Base-by-base conservation (phyloP, 2,888 invertebrate species). In the Cheilosia pagana region DNA sequence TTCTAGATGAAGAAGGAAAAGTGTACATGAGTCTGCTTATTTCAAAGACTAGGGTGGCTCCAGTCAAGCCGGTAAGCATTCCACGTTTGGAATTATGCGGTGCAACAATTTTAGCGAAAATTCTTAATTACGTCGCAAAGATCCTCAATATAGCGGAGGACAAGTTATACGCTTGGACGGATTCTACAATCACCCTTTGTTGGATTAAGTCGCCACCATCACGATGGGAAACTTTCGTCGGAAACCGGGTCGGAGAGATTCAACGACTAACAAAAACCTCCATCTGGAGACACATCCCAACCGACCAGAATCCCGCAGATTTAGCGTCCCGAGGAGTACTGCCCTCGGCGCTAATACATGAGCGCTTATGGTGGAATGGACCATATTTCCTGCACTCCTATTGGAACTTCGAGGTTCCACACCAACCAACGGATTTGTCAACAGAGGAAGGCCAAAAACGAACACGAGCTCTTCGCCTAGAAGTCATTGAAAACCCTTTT, bases 211-310 rank as follows among this genome's bases (percentile, higher is more conserved):
- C 48, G 0, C 48, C 16, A 48, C 19, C 5, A 48, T 59, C 60
- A 25, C 41, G 60, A 12, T 41, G 19, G 23, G 60, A 60, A 43
- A 59, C 35, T 5, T 35, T 39, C 12, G 57, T 41, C 8, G 41
- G 41, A 8, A 59, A 23, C 12, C n/a, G 28, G 23, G 10, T 19
- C 45, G 45, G 19, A 8, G 45, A 45, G 6, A 45, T 45, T 19
- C 45, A 45, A 19, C n/a, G 45, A 8, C 19, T 45, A n/a, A 45
- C 43, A 45, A 45, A 45, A 2, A 5, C 43, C 5, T 45, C 43
- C n/a, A 45, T 45, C 3, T 45, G 19, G 43, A 45, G n/a, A n/a
- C 21, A 52, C 14, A 19, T 45, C 5, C n/a, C n/a, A 19, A 45
- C 45, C 8, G 19, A 52, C n/a, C 12, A 48, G 1, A 14, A 7